Base-by-base conservation (phyloP, 1,140 invertebrate species). In the Campoletis sonorensis region DNA sequence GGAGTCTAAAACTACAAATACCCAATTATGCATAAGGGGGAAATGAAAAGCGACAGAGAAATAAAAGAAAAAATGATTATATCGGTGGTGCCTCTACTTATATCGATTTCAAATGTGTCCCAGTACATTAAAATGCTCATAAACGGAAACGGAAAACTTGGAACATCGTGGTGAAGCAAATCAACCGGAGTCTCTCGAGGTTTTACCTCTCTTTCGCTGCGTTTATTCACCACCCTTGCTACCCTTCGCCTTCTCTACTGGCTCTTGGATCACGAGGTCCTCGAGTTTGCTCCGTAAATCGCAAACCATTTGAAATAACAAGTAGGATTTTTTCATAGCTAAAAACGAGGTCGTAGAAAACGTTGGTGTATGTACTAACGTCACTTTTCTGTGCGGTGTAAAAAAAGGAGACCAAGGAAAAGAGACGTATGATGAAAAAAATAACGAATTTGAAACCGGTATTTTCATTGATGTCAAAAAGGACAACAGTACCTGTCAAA, bases 201-300 rank as follows among this genome's bases (percentile, higher is more conserved):
- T 67, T 67, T 30, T 67, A 67, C 61, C 61, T 67, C 61, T 67
- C 61, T 67, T 67, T 67, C 23, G 21, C 61, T 67, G 61, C 23
- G 15, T 67, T 67, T 67, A 23, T 27, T 23, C 23, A 15, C 21
- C 23, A 26, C 23, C 23, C 61, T 67, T 27, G 61, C 13, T 27
- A 67, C 61, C 30, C 30, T 67, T 67, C 11, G 30, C 61, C 61
- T 67, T 23, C 21, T 64, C 23, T 13, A 26, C 61, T 27, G 61
- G 61, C 61, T 23, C 61, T 27, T 67, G 21, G 21, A 23, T 67
- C 61, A n/a, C 61, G 61, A 67, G 23, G 23, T 67, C 61, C 7
- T 67, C 26, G 61, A 67, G 61, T 67, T 67, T 23, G 61, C 61
- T 67, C 30, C 61, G 61, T 67, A 67, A 67, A 67, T 67, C 61